phyloP scores from a whole-genome alignment of 2,888 invertebrate species.

The Trileptium ribeirensis region DNA sequence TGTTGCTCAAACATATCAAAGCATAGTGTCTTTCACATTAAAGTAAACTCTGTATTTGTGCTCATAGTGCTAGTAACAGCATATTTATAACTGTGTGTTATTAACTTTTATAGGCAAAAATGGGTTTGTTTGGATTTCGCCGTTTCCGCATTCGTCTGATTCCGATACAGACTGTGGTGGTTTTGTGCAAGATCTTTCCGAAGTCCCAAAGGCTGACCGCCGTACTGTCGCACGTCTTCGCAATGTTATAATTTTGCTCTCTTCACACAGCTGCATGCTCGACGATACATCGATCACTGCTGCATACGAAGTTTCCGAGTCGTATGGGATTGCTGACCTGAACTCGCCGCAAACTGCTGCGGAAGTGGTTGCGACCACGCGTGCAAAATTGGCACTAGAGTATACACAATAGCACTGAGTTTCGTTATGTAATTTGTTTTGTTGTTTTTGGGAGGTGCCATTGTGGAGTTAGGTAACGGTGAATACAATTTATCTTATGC shows the following conservation, averaged over 20 bases:
- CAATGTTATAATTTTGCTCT: slow-evolving; percentile 79
- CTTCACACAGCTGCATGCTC: slow-evolving; percentile 77
- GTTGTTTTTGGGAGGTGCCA: no score
- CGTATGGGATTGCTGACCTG: slow-evolving; percentile 60
- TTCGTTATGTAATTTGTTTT: no score
- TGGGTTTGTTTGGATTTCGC: slow-evolving; percentile 88
- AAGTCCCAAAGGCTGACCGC: slow-evolving; percentile 65
- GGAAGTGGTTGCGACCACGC: neutral
- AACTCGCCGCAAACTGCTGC: neutral
- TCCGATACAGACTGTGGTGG: slow-evolving; percentile 55
- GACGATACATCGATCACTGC: slow-evolving; percentile 79
- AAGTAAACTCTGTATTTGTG: no score
- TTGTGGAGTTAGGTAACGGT: no score
- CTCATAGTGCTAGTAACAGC: no score
- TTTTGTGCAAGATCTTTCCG: slow-evolving; percentile 67
- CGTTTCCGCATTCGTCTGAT: slow-evolving; percentile 56
- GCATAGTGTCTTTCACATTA: no score
- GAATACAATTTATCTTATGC: no score
- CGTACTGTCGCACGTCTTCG: slow-evolving; percentile 78
- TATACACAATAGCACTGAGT: no score
- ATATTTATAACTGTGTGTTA: no score
- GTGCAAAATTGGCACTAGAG: neutral
- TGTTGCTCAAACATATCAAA: no score
- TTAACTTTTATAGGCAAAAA: slow-evolving; percentile 64
- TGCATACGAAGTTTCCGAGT: slow-evolving; percentile 78